phyloP scores from a whole-genome alignment of 92 coral and sea anemone genomes.

The Heliopora coerulea region DNA sequence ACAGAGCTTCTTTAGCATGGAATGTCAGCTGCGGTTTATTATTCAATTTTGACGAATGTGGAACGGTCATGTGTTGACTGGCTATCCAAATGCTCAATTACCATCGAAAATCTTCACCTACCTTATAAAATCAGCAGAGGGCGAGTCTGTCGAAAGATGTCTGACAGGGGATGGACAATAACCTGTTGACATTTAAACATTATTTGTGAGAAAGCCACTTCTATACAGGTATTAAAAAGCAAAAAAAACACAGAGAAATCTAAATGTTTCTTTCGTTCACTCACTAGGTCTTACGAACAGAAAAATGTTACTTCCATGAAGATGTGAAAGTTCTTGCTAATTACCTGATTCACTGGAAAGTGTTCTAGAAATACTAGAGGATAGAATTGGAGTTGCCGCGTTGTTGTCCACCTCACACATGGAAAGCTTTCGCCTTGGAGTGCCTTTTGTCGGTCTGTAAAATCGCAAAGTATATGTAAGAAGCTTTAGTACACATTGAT shows the following conservation, averaged over 20 bases:
- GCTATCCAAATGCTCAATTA: neutral
- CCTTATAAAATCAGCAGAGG: slow-evolving; percentile 83
- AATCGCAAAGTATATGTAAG: too few relatives aligned
- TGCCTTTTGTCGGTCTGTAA: slow-evolving; percentile 66
- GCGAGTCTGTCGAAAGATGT: slow-evolving; percentile 67
- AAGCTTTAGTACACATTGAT: slow-evolving; percentile 5
- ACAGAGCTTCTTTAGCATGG: neutral
- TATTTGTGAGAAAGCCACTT: slow-evolving; percentile 16
- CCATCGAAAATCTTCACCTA: slow-evolving; percentile 46
- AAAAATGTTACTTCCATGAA: neutral
- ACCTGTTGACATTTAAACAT: slow-evolving; percentile 45
- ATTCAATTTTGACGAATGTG: too few relatives aligned
- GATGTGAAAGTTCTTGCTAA: neutral
- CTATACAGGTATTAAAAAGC: neutral
- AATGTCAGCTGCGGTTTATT: too few relatives aligned
- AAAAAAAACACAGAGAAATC: neutral
- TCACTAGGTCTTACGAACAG: too few relatives aligned
- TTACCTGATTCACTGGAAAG: slow-evolving; percentile 95
- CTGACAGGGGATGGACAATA: slow-evolving; percentile 72
- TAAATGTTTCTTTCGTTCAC: too few relatives aligned
- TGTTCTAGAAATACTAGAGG: slow-evolving; percentile 66
- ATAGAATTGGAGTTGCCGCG: slow-evolving; percentile 64
- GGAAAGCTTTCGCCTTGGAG: slow-evolving; percentile 93
- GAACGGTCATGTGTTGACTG: too few relatives aligned
- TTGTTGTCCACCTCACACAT: slow-evolving; percentile 69